Percentiles rank a stretch among this genome's conserved stretches.
Conservation (phyloP, 1,140 invertebrate species). For the Drosophila suzukii region DNA sequence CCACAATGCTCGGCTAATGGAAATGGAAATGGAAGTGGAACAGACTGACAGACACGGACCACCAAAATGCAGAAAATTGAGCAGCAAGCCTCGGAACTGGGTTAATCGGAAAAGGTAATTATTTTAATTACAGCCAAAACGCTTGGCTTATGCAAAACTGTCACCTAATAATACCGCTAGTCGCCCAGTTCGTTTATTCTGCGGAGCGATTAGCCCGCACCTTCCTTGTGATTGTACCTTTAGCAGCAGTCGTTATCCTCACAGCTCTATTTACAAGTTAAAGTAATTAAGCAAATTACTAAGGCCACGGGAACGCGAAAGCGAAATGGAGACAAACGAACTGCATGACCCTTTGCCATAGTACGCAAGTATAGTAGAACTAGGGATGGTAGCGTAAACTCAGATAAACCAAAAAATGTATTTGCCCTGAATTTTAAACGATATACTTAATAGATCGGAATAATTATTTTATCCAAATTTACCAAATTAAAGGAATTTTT, state of each 20-base stretch:
- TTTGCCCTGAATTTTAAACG: no score
- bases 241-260: constrained; percentile 32
- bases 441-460: no score
- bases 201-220: constrained; percentile 52
- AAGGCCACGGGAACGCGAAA: constrained; percentile 43
- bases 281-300: constrained; percentile 84
- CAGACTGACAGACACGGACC: constrained; percentile 14
- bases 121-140: constrained; percentile 80
- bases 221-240: constrained; percentile 38
- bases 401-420: no score
- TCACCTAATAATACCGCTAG: constrained; percentile 58
- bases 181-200: constrained; percentile 43
- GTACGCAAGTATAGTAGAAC: neutral
- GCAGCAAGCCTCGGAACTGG: constrained; percentile 69
- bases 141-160: constrained; percentile 66
- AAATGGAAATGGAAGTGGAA: constrained; percentile 44
- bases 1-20: constrained; percentile 66
- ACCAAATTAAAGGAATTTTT: no score
- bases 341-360: constrained; percentile 30
- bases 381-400: constrained; percentile 24
- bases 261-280: constrained; percentile 59
- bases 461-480: no score
- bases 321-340: constrained; percentile 46
- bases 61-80: constrained; percentile 73
- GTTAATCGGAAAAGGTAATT: constrained; percentile 80